A percentile compares a stretch with the other conserved stretches of the same genome.
Evolutionary conservation across 2,888 invertebrate species (phyloP).

Genomic region (Celastrina argiolus): DNA sequence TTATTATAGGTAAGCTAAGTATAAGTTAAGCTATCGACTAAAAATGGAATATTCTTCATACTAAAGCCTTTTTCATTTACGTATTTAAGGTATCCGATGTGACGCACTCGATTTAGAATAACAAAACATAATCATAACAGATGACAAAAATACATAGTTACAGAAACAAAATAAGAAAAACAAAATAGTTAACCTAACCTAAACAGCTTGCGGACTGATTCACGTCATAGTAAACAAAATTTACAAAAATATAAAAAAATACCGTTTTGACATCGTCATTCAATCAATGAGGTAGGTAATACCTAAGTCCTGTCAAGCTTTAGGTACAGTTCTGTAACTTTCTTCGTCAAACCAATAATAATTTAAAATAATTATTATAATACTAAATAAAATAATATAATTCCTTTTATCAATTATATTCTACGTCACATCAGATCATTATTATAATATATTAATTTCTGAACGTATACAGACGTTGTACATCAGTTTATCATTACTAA

Average conservation of each 20-base stretch:
- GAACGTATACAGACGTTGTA: conserved; percentile 76
- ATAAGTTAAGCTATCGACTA: conserved; percentile 76
- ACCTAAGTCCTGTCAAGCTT: not conserved
- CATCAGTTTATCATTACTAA: conserved; percentile 68
- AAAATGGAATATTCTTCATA: conserved; percentile 72
- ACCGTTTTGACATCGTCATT: too few relatives aligned
- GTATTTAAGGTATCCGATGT: conserved; percentile 62
- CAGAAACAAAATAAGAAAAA: not conserved
- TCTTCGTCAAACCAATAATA: conserved; percentile 8
- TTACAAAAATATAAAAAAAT: too few relatives aligned
- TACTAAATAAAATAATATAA: conserved; percentile 5
- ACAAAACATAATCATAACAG: conserved; percentile 21
- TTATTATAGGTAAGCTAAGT: conserved; percentile 69
- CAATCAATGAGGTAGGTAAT: too few relatives aligned
- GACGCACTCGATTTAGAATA: conserved; percentile 31
- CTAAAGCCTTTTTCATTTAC: conserved; percentile 75
- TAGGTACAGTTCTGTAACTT: not conserved
- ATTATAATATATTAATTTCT: conserved; percentile 49
- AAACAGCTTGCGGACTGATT: too few relatives aligned
- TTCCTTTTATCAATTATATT: conserved; percentile 1
- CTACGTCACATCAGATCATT: conserved; percentile 48
- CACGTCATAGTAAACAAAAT: too few relatives aligned
- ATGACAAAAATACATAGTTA: not conserved
- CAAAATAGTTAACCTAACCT: too few relatives aligned
- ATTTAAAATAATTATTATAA: not conserved